Conservation (phyloP, 2,888 invertebrate species). For the Achlya flavicornis region DNA sequence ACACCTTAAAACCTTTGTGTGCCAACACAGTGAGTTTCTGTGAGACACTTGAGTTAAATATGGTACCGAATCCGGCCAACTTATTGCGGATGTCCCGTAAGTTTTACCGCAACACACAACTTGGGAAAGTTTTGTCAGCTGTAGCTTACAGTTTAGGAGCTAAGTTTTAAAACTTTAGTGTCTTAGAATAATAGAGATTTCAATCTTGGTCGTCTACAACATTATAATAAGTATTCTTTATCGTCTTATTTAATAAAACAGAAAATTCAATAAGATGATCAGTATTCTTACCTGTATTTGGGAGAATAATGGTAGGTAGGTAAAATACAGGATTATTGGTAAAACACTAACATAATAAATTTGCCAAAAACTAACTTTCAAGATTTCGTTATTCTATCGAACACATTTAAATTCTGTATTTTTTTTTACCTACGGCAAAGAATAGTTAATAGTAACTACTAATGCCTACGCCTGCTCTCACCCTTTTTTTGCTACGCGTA, state of each 20-base stretch:
- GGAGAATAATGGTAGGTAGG: too few relatives aligned
- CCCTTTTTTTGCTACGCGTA: too few relatives aligned
- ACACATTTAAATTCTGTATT: too few relatives aligned
- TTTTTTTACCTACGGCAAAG: too few relatives aligned
- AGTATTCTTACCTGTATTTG: too few relatives aligned
- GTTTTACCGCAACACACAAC: slow-evolving; percentile 66
- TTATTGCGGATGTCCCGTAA: slow-evolving; percentile 63
- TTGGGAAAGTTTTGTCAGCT: slow-evolving; percentile 44
- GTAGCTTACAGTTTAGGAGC: slow-evolving; percentile 44
- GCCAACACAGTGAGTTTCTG: slow-evolving; percentile 26
- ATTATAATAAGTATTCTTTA: background rate
- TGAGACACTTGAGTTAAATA: slow-evolving; percentile 29
- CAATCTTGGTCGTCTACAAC: background rate
- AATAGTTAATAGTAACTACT: too few relatives aligned
- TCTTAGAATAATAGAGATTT: slow-evolving; percentile 7
- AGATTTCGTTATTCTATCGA: too few relatives aligned
- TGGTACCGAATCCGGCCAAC: slow-evolving; percentile 43
- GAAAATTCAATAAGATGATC: too few relatives aligned
- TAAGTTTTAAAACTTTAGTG: slow-evolving; percentile 47
- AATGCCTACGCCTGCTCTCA: too few relatives aligned
- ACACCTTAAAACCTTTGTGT: slow-evolving; percentile 12
- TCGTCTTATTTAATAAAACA: background rate
- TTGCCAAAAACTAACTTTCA: too few relatives aligned
- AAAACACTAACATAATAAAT: too few relatives aligned
- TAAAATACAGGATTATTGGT: too few relatives aligned